Base-by-base conservation (phyloP, 2,797 vertebrate genomes). In the Amazona finschi region DNA sequence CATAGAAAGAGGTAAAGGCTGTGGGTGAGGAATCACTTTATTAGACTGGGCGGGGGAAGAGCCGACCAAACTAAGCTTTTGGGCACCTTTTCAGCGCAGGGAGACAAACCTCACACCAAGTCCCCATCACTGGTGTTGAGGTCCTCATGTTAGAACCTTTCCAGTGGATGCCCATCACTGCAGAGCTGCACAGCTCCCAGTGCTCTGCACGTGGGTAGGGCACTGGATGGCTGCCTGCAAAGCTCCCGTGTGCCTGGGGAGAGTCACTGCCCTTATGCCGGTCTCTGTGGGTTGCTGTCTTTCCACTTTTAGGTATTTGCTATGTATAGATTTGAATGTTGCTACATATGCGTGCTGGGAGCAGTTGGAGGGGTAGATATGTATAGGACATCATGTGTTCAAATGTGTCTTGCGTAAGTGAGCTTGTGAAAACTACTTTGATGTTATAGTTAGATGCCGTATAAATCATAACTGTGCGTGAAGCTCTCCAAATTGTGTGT, bases 101-200 rank as follows among this genome's bases (percentile, higher is more conserved):
- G 36, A 20, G 74, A 6, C 61, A 58, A 77, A 47, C 22, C 14
- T 47, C 61, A 3, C 0, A 0, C 27, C 38, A 6, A 43, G 28
- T 74, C 11, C 31, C 47, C 16, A 1, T 53, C 31, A 0, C 76
- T 21, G 27, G 12, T 69, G 52, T 24, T 1, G 0, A 20, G 64
- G 55, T 52, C 69, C 30, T 19, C 44, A 17, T 1, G 0, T 43
- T 33, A 17, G 46, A 73, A 10, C 33, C 36, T 44, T 74, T n/a
- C 30, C 55, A 8, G 58, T 0, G 1, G 19, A 36, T 9, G 30
- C 43, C 53, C 30, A 3, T 49, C 49, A 1, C 39, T 15, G 71
- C 27, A 11, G 81, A 43, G 77, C 49, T 1, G 2, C 7, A 0
- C 20, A 0, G 5, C 75, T 75, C 66, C 12, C n/a, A 1, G 12